Conservation (phyloP, 2,113 vertebrate species). For the Struthio camelus region DNA sequence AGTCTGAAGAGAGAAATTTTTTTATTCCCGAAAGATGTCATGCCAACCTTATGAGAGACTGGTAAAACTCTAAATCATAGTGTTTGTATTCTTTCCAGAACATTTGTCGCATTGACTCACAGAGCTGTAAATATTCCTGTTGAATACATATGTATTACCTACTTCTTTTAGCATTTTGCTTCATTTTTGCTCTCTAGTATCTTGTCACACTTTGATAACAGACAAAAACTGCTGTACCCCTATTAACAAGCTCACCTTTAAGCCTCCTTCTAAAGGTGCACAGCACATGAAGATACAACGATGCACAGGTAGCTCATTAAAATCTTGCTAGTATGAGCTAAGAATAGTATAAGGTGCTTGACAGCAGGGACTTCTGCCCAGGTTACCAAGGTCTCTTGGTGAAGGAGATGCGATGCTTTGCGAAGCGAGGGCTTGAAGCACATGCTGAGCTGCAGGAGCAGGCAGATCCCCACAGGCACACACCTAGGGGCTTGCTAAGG, state of each 20-base stretch:
- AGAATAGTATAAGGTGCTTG: not conserved
- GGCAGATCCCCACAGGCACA: not conserved
- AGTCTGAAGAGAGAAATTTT: not conserved
- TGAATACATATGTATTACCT: not conserved
- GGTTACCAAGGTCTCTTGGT: not conserved
- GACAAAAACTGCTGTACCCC: not conserved
- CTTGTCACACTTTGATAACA: not conserved
- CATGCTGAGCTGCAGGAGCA: accelerated
- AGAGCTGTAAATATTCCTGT: not conserved
- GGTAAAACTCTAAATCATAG: not conserved
- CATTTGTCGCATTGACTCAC: not conserved
- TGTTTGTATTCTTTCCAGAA: not conserved
- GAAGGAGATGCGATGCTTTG: not conserved
- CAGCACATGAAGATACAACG: not conserved
- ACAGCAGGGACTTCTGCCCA: not conserved
- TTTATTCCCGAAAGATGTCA: not conserved
- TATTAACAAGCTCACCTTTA: not conserved
- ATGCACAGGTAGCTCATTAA: not conserved
- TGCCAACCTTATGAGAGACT: not conserved
- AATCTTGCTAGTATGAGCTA: not conserved
- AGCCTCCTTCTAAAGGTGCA: accelerated
- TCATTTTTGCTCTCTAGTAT: not conserved
- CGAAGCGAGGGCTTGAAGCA: not conserved
- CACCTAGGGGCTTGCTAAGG: not conserved
- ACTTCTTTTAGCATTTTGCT: not conserved